These are phyloP conservation scores for Castor canadensis DNA, from an alignment of 2,113 vertebrate species.

Conservation along the genomic window DNA sequence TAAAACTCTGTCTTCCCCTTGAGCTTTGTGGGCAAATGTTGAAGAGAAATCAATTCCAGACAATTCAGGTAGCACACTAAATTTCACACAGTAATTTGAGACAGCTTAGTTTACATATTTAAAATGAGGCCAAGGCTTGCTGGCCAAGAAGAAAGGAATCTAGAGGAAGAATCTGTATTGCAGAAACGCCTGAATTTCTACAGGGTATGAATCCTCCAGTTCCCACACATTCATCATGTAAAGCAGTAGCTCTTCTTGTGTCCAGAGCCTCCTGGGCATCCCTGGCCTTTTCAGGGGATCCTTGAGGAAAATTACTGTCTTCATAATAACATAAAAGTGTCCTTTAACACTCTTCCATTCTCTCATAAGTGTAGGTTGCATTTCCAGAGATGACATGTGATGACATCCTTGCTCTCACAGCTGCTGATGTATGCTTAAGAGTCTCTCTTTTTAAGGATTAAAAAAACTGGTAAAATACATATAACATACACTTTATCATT, in stretches of 20 bases:
- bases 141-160: background rate
- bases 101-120: slow-evolving; percentile 40
- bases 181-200: background rate
- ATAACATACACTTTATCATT: background rate
- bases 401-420: background rate
- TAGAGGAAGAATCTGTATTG: slow-evolving; percentile 6
- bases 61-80: background rate
- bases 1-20: background rate
- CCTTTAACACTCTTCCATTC: background rate
- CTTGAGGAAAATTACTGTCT: background rate
- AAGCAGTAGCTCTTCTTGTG: background rate
- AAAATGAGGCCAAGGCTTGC: background rate
- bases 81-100: slow-evolving; percentile 26
- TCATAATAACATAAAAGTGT: background rate
- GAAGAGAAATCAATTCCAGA: slow-evolving; percentile 18
- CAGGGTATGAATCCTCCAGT: background rate
- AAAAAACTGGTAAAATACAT: background rate
- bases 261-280: no score
- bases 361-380: background rate
- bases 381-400: background rate
- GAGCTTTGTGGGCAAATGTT: slow-evolving; percentile 1
- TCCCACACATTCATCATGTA: background rate
- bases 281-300: background rate
- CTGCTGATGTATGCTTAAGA: background rate
- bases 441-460: background rate